Percentiles rank a stretch among this genome's conserved stretches.
phyloP scores from a whole-genome alignment of 2,113 vertebrate species.

The Okapia johnstoni region DNA sequence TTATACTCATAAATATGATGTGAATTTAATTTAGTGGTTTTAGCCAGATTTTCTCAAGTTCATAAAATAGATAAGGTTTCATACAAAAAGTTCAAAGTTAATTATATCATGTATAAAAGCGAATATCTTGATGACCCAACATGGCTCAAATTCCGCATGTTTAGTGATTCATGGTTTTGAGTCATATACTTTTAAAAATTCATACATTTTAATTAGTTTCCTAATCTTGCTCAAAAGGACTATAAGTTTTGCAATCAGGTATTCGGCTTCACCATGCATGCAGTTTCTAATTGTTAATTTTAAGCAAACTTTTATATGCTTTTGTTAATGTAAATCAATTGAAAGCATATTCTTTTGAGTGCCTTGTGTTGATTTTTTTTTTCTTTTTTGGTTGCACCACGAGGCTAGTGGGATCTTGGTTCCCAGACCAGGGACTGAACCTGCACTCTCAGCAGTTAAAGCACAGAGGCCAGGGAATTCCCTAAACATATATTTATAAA shows the following conservation, averaged over 20 bases:
- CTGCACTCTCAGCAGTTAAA: not conserved
- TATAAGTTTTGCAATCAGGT: not conserved
- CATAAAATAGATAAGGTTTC: not conserved
- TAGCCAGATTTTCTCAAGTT: not conserved
- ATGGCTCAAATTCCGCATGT: not conserved
- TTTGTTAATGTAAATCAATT: not conserved
- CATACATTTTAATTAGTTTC: not conserved
- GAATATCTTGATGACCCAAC: not conserved
- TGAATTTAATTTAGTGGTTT: not conserved
- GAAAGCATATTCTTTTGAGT: not conserved
- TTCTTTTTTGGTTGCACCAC: not conserved
- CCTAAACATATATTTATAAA: not conserved
- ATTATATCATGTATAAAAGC: not conserved
- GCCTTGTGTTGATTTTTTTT: not conserved
- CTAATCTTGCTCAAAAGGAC: not conserved
- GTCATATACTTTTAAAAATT: not conserved
- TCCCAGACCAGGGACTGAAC: not conserved
- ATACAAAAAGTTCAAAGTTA: not conserved
- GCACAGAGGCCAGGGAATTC: not conserved
- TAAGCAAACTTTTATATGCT: not conserved
- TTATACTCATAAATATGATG: not conserved
- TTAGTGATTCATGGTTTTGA: not conserved
- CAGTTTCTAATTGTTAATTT: not conserved
- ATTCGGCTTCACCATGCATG: not conserved
- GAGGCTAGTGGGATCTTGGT: not conserved